These are phyloP conservation scores for Lutra lutra DNA, from an alignment of 2,797 vertebrate species.

Conservation along the genomic window DNA sequence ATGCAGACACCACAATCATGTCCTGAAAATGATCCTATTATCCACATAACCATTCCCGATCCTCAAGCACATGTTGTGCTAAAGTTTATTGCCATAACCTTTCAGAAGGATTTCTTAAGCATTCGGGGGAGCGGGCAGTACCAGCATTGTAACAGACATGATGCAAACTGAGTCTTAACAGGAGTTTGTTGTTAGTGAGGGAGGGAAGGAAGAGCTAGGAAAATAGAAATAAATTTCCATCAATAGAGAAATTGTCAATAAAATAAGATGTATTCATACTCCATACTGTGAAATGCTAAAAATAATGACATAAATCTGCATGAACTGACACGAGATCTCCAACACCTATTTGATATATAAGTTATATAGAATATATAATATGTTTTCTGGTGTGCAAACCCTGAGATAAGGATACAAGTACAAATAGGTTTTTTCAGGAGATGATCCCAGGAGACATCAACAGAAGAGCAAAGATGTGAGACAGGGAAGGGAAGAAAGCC, in stretches of 20 bases:
- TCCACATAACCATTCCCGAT: neutral
- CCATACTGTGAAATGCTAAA: conserved; percentile 12
- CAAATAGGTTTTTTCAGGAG: conserved; percentile 5
- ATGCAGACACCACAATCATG: neutral
- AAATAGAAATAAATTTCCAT: conserved; percentile 2
- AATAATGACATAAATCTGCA: conserved; percentile 36
- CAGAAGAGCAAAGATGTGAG: neutral
- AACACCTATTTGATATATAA: neutral
- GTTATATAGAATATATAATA: neutral
- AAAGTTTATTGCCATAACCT: neutral
- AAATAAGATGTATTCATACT: neutral
- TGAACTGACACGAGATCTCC: neutral
- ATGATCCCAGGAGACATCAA: neutral
- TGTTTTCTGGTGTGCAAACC: neutral
- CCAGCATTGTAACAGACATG: neutral
- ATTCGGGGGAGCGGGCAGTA: neutral
- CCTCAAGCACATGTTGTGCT: neutral
- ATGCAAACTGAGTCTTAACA: conserved; percentile 36
- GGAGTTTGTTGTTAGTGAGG: neutral
- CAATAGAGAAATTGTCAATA: conserved; percentile 19
- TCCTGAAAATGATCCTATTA: neutral
- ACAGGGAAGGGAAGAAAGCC: neutral
- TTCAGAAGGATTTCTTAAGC: conserved; percentile 12
- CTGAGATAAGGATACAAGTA: neutral
- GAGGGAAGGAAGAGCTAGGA: neutral